Evolutionary conservation across 2,797 vertebrate species (phyloP).

Genomic region (Coendou prehensilis): DNA sequence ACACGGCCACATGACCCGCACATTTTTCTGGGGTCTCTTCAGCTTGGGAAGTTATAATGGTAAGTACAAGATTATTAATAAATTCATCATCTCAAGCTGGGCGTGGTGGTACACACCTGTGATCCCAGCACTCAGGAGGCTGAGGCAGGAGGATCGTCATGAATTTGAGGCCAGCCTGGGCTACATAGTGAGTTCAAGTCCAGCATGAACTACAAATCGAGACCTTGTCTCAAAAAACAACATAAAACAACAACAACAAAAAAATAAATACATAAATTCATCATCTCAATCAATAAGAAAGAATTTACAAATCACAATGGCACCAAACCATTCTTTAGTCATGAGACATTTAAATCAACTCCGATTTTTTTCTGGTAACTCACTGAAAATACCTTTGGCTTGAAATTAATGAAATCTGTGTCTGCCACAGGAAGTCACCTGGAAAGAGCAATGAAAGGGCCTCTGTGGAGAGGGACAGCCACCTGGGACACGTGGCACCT

Average conservation of each 20-base stretch:
- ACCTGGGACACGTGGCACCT: neutral
- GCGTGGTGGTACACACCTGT: neutral
- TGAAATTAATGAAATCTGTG: neutral
- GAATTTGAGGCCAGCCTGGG: neutral
- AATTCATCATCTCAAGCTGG: neutral
- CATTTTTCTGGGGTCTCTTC: neutral
- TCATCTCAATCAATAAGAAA: neutral
- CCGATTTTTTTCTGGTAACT: neutral
- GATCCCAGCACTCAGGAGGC: neutral
- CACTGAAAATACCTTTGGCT: neutral
- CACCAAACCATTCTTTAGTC: neutral
- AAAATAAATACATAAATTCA: neutral
- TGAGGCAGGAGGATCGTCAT: neutral
- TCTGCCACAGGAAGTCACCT: neutral
- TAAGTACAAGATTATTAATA: neutral
- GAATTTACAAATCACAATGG: neutral
- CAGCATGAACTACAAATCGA: neutral
- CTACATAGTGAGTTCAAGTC: no score
- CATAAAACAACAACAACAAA: neutral
- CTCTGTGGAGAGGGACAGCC: neutral
- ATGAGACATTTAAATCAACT: neutral
- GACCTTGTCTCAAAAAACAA: neutral
- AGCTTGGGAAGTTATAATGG: neutral
- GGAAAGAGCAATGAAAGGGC: neutral
- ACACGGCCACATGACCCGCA: neutral